Evolutionary conservation across 2,113 vertebrate species (phyloP), one percentile per base, ranked within the genome.

Genomic region (Nothocercus nigrocapillus): DNA sequence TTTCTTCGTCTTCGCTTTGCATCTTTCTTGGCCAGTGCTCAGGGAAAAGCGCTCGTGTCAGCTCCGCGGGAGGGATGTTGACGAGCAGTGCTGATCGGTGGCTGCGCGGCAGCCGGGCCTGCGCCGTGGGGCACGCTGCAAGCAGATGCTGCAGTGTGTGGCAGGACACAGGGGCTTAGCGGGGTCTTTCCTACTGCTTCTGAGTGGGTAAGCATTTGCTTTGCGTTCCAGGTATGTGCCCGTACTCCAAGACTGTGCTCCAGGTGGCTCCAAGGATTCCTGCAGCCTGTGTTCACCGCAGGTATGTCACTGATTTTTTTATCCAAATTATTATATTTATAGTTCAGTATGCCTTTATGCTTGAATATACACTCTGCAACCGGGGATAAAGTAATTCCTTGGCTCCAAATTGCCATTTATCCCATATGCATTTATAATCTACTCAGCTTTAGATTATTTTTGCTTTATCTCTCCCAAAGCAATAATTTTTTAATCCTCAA

Each of bases 211-310:
- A 53, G 24, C 32, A 45, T 66, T 94, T 95, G 45, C 24, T 73
- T 74, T 83, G 11, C 16, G 0, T 79, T 73, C 89, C 44, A 16
- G 13, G 24, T 38, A 8, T 49, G 53, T 36, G 83, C 54, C 49
- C 2, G 0, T 61, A 53, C 68, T 90, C 22, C 10, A 70, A 88
- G 44, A 58, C 13, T 9, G 6, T 45, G 21, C 83, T 75, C 80
- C 84, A 88, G 88, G 85, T 84, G 85, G 77, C 67, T 90, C 62
- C 32, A 70, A 85, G 82, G 83, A 30, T 89, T 87, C 32, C 80
- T 82, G 30, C 21, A 58, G 6, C 40, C 77, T 88, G 49, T 88
- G 54, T 88, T 13, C 10, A 3, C 16, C 34, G 32, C 68, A 67
- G 54, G 19, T 30, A 38, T 42, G 32, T 72, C 81, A n/a, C 13